Conservation (phyloP, 2,888 invertebrate genomes). For the Hyles lineata region DNA sequence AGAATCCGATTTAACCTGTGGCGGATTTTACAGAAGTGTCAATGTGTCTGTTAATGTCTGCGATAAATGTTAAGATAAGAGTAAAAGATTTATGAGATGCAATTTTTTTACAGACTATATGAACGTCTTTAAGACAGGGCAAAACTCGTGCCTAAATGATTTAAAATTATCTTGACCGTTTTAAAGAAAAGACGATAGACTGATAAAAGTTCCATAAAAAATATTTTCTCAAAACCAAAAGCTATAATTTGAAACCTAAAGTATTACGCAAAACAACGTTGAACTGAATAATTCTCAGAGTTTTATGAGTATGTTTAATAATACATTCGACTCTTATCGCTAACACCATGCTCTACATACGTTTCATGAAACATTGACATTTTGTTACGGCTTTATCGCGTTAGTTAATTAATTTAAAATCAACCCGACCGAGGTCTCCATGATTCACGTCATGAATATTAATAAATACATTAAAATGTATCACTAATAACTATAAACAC, state of each 20-base stretch:
- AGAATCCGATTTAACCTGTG: neutral
- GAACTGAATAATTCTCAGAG: neutral
- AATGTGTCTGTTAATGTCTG: neutral
- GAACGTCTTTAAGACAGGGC: no score
- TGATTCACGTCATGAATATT: constrained; percentile 29
- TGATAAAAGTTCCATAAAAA: no score
- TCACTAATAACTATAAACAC: constrained; percentile 5
- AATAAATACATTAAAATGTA: constrained; percentile 20
- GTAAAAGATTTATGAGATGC: neutral
- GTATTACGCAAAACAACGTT: neutral
- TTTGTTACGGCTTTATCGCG: constrained; percentile 17
- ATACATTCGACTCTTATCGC: neutral
- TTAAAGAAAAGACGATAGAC: no score
- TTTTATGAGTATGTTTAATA: neutral
- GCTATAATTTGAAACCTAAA: neutral
- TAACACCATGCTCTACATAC: constrained; percentile 7
- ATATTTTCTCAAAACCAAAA: no score
- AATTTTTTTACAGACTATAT: neutral
- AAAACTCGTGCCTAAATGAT: no score
- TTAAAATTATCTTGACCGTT: no score
- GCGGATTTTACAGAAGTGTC: neutral
- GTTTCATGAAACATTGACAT: constrained; percentile 22
- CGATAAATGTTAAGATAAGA: neutral
- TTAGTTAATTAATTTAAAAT: constrained; percentile 28
- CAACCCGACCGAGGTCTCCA: constrained; percentile 11